phyloP scores from a whole-genome alignment of 2,888 invertebrate genomes.

The Osmoderma eremita region DNA sequence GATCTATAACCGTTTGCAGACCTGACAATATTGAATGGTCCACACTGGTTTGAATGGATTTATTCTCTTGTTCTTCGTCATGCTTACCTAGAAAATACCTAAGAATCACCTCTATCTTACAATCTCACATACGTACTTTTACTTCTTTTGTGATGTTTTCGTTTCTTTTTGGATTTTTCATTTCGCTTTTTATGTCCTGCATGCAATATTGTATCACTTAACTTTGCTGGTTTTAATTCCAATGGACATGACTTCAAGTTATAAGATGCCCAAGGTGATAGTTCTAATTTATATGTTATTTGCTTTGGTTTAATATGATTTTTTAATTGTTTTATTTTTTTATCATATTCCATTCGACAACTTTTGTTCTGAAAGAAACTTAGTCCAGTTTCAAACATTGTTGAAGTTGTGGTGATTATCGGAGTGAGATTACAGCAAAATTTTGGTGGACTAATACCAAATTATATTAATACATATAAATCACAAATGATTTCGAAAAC shows the following conservation, averaged over 20 bases:
- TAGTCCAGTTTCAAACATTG: constrained; percentile 2
- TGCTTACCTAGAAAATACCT: constrained; percentile 1
- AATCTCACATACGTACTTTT: neutral
- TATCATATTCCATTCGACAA: neutral
- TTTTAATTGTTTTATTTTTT: constrained; percentile 4
- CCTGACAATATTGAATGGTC: constrained; percentile 58
- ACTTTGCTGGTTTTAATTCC: constrained; percentile 18
- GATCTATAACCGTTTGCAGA: constrained; percentile 53
- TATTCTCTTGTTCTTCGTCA: neutral
- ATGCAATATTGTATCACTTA: constrained; percentile 10
- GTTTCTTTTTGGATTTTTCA: constrained; percentile 12
- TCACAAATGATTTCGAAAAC: constrained; percentile 14
- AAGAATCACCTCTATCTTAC: neutral
- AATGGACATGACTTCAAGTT: constrained; percentile 6
- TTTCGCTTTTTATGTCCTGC: neutral
- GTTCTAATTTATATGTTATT: constrained; percentile 13
- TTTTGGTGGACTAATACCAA: neutral
- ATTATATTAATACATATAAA: constrained; percentile 10
- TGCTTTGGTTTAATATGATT: neutral
- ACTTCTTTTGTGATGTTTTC: constrained; percentile 6
- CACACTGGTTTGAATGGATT: neutral
- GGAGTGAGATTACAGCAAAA: neutral
- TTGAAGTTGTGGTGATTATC: neutral
- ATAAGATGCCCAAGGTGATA: neutral
- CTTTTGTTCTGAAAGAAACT: constrained; percentile 13